Conservation (phyloP, 2,888 invertebrate species). For the Cryptocheilus praepositus region DNA sequence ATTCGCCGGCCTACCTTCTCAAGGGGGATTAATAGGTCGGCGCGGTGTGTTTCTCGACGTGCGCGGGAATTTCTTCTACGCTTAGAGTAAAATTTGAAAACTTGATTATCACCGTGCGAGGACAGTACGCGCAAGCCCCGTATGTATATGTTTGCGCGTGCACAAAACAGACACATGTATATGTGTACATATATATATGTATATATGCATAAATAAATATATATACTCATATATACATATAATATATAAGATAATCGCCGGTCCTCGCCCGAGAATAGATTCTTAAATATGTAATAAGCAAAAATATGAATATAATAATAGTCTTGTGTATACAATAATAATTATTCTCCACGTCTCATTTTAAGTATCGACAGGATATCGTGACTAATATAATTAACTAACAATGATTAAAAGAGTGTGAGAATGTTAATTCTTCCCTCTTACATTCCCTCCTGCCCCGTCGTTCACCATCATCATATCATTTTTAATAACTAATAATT, state of each 20-base stretch:
- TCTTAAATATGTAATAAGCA: conserved; percentile 72
- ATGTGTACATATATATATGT: too few relatives aligned
- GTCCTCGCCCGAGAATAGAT: conserved; percentile 65
- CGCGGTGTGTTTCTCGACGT: neutral
- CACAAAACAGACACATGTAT: too few relatives aligned
- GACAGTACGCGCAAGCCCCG: conserved; percentile 20
- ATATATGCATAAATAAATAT: conserved; percentile 15
- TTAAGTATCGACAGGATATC: conserved; percentile 71
- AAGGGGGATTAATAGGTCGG: neutral
- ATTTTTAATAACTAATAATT: conserved; percentile 66
- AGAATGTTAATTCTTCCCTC: conserved; percentile 44
- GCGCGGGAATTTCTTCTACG: conserved; percentile 2
- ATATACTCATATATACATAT: too few relatives aligned
- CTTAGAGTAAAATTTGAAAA: conserved; percentile 50
- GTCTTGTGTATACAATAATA: conserved; percentile 63
- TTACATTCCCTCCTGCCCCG: conserved; percentile 26
- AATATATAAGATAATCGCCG: conserved; percentile 57
- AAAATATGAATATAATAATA: conserved; percentile 74
- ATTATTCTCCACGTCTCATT: conserved; percentile 45
- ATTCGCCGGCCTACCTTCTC: neutral
- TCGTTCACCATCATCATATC: conserved; percentile 23
- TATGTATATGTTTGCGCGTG: too few relatives aligned
- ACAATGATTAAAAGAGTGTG: conserved; percentile 72
- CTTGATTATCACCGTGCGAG: conserved; percentile 60
- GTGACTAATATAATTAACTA: conserved; percentile 68